Conservation (phyloP, 2,113 vertebrate genomes). For the Danionella cerebrum region DNA sequence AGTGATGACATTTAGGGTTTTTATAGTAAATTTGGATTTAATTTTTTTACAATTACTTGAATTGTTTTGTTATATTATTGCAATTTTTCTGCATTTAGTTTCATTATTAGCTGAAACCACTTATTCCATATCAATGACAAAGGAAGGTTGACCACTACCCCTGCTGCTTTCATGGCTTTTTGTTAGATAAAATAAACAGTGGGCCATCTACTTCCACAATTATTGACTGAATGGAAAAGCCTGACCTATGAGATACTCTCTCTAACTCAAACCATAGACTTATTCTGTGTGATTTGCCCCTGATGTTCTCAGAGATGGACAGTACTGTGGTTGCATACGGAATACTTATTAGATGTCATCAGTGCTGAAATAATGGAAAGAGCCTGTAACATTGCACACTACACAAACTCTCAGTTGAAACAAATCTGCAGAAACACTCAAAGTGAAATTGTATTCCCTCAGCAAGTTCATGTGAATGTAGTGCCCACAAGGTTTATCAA, state of each 20-base stretch:
- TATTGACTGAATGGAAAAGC: slow-evolving; percentile 59
- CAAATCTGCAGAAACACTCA: neutral
- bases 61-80: neutral
- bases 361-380: slow-evolving; percentile 53
- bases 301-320: slow-evolving; percentile 30
- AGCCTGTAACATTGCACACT: slow-evolving; percentile 33
- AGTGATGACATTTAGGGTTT: too few relatives aligned
- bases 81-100: neutral
- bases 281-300: neutral
- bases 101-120: neutral
- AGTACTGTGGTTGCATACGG: slow-evolving; percentile 21
- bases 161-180: neutral
- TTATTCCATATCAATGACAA: neutral
- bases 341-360: slow-evolving; percentile 52
- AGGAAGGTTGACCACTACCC: neutral
- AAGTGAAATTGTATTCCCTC: neutral
- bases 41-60: too few relatives aligned
- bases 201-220: slow-evolving; percentile 60
- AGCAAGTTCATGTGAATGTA: neutral
- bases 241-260: neutral
- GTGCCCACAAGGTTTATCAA: neutral
- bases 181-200: slow-evolving; percentile 35
- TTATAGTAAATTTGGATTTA: too few relatives aligned
- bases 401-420: neutral
- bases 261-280: slow-evolving; percentile 8